A percentile compares a stretch with the other conserved stretches of the same genome.
phyloP scores from a whole-genome alignment of 2,113 vertebrate species.

The Riparia riparia region DNA sequence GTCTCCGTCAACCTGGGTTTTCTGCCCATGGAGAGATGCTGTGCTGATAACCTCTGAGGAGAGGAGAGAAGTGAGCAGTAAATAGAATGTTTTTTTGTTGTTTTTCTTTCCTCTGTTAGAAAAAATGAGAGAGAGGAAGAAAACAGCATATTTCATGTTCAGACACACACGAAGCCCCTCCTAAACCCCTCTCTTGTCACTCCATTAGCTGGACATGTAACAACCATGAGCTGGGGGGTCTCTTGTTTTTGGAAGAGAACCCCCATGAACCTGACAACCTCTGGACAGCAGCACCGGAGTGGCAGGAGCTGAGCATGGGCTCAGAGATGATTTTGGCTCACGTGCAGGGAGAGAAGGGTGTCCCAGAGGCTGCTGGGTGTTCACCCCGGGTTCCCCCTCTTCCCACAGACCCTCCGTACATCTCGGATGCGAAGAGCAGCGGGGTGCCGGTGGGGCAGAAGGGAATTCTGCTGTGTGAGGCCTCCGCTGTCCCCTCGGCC shows the following conservation, averaged over 20 bases:
- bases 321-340: background rate
- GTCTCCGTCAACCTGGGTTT: conserved; percentile 42
- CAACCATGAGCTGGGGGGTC: fast-evolving
- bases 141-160: background rate
- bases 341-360: background rate
- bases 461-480: conserved; percentile 91
- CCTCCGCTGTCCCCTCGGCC: conserved; percentile 89
- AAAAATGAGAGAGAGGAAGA: background rate
- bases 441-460: conserved; percentile 90
- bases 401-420: conserved; percentile 87
- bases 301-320: background rate
- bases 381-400: background rate
- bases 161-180: background rate
- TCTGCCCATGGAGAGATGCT: conserved; percentile 1
- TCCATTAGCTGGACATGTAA: background rate
- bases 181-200: background rate
- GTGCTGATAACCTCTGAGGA: conserved; percentile 30
- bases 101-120: background rate
- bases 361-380: fast-evolving
- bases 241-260: background rate
- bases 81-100: background rate
- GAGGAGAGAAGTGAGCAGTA: conserved; percentile 53
- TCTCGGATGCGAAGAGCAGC: conserved; percentile 89
- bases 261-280: background rate
- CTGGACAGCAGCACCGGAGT: background rate